Base-by-base conservation (phyloP, 2,113 vertebrate genomes). In the Excalfactoria chinensis region DNA sequence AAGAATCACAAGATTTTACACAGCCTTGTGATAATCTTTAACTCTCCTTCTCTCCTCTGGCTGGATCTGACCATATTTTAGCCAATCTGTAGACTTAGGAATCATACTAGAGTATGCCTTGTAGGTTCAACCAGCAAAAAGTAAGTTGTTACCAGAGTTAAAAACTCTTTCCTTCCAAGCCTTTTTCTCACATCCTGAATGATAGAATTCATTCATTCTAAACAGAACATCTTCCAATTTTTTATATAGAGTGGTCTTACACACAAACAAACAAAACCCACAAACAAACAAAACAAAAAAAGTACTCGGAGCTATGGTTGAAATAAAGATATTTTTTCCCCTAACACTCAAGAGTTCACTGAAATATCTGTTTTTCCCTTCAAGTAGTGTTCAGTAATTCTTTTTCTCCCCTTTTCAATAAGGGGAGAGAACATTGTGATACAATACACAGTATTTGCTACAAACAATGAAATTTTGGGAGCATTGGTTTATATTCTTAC, bases 231-330 rank as follows among this genome's bases (percentile, higher is more conserved):
- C 22, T 62, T 63, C n/a, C 19, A 43, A 23, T 5, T 71, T 14
- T 34, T 32, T 3, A 5, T 5, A 1, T 43, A 58, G 13, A 75
- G 5, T 7, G 34, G 60, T 9, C 17, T 56, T 37, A 25, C 20
- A 40, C 37, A 37, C 10, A 37, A 7, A 37, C 37, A 37, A 7
- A 37, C 37, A 37, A 37, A 37, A 37, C 37, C 37, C 37, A 37
- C 37, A 37, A 37, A 37, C 37, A 37, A 37, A 37, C 37, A 37
- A 37, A 37, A 37, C 37, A 21, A 48, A 48, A 48, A 46, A 46
- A 9, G 20, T 12, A n/a, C 6, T 32, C 34, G 7, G 67, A 69
- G 2, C 51, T 46, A 66, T 0, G 0, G 0, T 43, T 56, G 51
- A 41, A 69, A 70, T 1, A 0, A 11, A 35, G 72, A 53, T 51